Evolutionary conservation across 2,797 vertebrate genomes (phyloP), one percentile per base, ranked within the genome.

Genomic region (Peromyscus melanophrys): DNA sequence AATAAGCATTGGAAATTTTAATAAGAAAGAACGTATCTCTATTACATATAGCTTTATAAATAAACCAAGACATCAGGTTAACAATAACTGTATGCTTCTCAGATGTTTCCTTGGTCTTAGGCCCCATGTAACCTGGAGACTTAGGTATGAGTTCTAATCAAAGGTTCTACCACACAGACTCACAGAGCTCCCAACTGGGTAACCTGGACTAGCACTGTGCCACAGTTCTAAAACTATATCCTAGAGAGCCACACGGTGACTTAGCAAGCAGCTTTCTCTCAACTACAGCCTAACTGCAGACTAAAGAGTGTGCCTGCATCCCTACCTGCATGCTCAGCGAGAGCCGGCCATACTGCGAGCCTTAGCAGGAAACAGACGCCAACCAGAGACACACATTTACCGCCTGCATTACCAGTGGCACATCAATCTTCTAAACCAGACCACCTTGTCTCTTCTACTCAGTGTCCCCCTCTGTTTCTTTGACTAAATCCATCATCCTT

Each of bases 121-220:
- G 63, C 6, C 77, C 86, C 34, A 55, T 91, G 31, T 76, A 89
- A 82, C 1, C 52, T 16, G 3, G 31, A 92, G 57, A 96, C 12
- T 71, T 69, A 59, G 57, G 1, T 86, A 65, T 55, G 94, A 97
- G 92, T 85, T 25, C 80, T 94, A 88, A 76, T 83, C 55, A 67
- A 91, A 95, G 34, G 17, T 80, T 77, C 21, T 6, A 92, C 40
- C 67, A 71, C 83, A 61, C 52, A 92, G 88, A 87, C 37, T 87
- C 37, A 92, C 49, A 55, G 52, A 90, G 90, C n/a, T 65, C 71
- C 61, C 95, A 85, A 63, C 23, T 77, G 88, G 34, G 86, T 89
- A 89, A 76, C 37, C 8, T 52, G 14, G 16, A 61, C 34, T 40
- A 77, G 27, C n/a, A 92, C 13, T 52, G 63, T 8, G 75, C 52